phyloP scores from a whole-genome alignment of 2,797 vertebrate genomes.

The Enteromius unitaeniatus region DNA sequence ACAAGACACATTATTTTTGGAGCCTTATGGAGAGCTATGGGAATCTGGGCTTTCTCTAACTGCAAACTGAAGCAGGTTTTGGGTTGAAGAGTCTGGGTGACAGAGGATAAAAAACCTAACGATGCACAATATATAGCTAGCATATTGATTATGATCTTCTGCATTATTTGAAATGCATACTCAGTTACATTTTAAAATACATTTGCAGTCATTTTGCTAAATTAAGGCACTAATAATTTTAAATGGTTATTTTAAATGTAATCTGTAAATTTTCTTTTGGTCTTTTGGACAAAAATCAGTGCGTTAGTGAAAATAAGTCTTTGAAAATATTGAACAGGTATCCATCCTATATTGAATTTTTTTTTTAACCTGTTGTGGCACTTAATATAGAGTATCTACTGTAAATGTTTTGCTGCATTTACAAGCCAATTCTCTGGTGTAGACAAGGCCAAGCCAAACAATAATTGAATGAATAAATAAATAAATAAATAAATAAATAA shows the following conservation, averaged over 20 bases:
- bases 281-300: neutral
- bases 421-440: neutral
- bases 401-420: neutral
- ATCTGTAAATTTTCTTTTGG: neutral
- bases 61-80: neutral
- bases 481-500: neutral
- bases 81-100: neutral
- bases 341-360: neutral
- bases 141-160: neutral
- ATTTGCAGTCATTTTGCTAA: neutral
- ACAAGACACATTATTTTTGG: neutral
- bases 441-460: neutral
- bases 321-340: neutral
- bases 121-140: neutral
- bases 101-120: neutral
- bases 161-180: neutral
- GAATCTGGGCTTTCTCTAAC: neutral
- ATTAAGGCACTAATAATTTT: neutral
- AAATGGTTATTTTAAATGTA: too few relatives aligned
- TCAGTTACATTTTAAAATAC: neutral
- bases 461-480: neutral
- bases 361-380: neutral
- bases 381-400: slow-evolving; percentile 15
- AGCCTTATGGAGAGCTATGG: neutral
- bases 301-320: neutral